A percentile compares a stretch with the other conserved stretches of the same genome.
phyloP scores from a whole-genome alignment of 1,140 invertebrate species.

The Panagrolaimus sp. region DNA sequence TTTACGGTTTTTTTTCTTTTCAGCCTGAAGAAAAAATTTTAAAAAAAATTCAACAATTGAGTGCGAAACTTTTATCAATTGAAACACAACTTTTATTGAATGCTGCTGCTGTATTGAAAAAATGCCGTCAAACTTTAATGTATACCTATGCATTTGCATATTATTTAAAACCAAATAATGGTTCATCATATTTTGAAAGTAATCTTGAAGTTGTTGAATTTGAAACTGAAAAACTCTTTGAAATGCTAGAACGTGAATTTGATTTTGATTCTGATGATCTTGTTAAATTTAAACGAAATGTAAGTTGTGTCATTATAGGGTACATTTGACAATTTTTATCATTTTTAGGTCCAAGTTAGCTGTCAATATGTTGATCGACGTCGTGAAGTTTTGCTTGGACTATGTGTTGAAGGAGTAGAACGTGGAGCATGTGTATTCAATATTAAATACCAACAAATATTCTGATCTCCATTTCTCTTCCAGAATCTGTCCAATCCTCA shows the following conservation, averaged over 20 bases:
- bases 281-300: constrained; percentile 90
- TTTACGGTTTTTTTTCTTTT: constrained; percentile 2
- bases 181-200: constrained; percentile 96
- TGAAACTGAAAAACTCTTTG: constrained; percentile 89
- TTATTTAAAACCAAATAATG: constrained; percentile 94
- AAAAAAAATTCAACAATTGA: constrained; percentile 65
- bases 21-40: constrained; percentile 67
- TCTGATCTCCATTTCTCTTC: no score
- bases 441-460: no score
- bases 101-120: constrained; percentile 93
- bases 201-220: constrained; percentile 96
- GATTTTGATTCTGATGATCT: constrained; percentile 92
- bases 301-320: no score
- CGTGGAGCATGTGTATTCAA: constrained; percentile 58
- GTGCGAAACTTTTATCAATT: constrained; percentile 89
- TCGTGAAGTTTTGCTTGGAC: constrained; percentile 84
- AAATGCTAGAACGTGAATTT: constrained; percentile 95
- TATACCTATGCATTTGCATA: constrained; percentile 98
- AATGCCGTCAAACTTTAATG: constrained; percentile 91
- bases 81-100: constrained; percentile 96
- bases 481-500: no score
- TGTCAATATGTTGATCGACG: constrained; percentile 90
- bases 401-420: constrained; percentile 95
- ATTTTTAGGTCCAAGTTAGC: constrained; percentile 79
- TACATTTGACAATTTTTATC: no score